Evolutionary conservation across 2,113 vertebrate genomes (phyloP).

Genomic region (Equus quagga): DNA sequence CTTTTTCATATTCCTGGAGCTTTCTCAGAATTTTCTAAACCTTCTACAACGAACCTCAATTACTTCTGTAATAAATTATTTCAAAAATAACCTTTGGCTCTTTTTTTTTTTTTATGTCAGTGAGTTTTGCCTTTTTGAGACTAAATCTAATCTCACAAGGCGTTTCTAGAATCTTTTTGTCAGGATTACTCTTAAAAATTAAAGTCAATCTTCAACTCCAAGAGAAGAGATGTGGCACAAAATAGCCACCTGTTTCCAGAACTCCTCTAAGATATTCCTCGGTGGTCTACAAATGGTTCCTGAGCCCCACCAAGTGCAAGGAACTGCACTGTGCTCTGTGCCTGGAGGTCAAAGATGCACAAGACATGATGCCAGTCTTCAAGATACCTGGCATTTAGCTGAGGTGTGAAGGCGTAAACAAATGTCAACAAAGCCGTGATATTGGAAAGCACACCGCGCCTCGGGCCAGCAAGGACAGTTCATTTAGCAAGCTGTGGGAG

Average conservation of each 20-base stretch:
- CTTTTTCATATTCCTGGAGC: constrained; percentile 56
- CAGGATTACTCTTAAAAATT: background rate
- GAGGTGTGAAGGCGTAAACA: background rate
- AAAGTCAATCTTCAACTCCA: background rate
- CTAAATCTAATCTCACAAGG: background rate
- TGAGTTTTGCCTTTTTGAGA: background rate
- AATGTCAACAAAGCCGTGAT: fast-evolving
- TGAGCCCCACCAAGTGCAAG: background rate
- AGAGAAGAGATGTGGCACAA: background rate
- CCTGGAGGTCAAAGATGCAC: background rate
- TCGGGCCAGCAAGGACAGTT: background rate
- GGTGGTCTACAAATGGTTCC: background rate
- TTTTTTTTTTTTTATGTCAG: background rate
- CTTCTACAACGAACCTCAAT: constrained; percentile 29
- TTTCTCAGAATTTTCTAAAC: constrained; percentile 46
- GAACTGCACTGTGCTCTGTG: too few species aligned
- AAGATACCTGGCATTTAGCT: background rate
- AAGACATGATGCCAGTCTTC: background rate
- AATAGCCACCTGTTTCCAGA: background rate
- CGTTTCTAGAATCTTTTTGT: background rate
- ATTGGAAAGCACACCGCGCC: fast-evolving
- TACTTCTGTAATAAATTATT: constrained; percentile 6
- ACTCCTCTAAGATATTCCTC: background rate
- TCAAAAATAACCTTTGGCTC: background rate
- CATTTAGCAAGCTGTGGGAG: background rate